phyloP scores from a whole-genome alignment of 2,888 invertebrate genomes.

The Hylaea fasciaria region DNA sequence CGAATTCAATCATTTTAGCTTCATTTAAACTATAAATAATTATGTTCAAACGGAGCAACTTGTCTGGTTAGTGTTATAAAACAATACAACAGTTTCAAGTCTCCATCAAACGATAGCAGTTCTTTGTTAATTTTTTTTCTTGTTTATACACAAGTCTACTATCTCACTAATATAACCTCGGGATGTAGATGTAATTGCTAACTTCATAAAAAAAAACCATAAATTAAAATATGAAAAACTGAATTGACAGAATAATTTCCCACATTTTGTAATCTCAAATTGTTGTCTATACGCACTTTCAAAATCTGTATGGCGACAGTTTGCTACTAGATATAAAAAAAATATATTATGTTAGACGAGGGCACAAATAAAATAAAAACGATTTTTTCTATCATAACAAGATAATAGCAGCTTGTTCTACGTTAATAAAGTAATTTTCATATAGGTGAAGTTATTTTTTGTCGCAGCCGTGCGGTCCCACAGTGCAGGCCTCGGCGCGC shows the following conservation, averaged over 20 bases:
- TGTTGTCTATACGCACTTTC: no score
- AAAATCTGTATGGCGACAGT: no score
- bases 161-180: no score
- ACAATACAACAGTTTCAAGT: background rate
- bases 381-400: background rate
- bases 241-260: no score
- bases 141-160: no score
- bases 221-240: no score
- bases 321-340: no score
- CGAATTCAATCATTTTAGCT: constrained; percentile 57
- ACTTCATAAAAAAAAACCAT: background rate
- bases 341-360: no score
- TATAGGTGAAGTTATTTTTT: constrained; percentile 36
- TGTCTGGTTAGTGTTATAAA: constrained; percentile 42
- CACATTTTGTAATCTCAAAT: no score
- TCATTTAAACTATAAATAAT: constrained; percentile 76
- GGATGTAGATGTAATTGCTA: no score
- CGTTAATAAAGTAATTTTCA: constrained; percentile 28
- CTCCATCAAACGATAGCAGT: no score
- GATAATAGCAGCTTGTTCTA: background rate
- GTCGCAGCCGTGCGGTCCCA: constrained; percentile 51
- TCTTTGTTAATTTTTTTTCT: no score
- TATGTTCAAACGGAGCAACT: constrained; percentile 50
- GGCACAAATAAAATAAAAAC: background rate
- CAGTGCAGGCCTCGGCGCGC: constrained; percentile 47